Evolutionary conservation across 1,140 invertebrate species (phyloP), one percentile per base, ranked within the genome.

Genomic region (Nomia melanderi): DNA sequence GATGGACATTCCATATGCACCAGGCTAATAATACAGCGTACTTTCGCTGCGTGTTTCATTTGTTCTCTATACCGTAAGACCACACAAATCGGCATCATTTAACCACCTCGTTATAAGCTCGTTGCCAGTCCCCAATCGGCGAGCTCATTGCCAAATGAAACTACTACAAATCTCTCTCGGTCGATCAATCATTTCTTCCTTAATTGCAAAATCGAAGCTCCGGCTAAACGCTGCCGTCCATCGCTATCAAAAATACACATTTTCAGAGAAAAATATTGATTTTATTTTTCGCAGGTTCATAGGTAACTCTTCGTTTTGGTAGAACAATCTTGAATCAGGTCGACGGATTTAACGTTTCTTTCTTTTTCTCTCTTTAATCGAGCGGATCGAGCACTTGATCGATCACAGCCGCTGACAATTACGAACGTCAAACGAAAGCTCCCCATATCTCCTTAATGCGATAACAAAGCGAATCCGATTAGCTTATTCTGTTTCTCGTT

Each of bases 191-290:
- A 17, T 9, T 56, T 29, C 5, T 27, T 17, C 6, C 20, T n/a
- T n/a, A 17, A 17, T 64, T 44, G 17, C n/a, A 12, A 7, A 11
- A 31, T 27, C 27, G 11, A 25, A 25, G 12, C 14, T 66, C 25
- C n/a, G 25, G 17, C 20, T 27, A 27, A n/a, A 12, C 27, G 23
- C n/a, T 54, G 29, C 8, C n/a, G 12, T n/a, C 20, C n/a, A 6
- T 27, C 23, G 20, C 63, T 69, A 76, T 76, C 64, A 76, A 76
- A 76, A 76, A 76, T 69, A 69, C 73, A 76, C 64, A 39, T 20
- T 76, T 69, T 33, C 73, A 69, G 73, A 76, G 64, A 76, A 76
- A 76, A 76, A 76, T 76, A 76, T 27, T 33, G 36, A 62, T 76
- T 76, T 76, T 76, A 76, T 76, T 76, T n/a, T n/a, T 76, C 73